Evolutionary conservation across 2,888 invertebrate genomes (phyloP).

Genomic region (Ennomos quercinarius): DNA sequence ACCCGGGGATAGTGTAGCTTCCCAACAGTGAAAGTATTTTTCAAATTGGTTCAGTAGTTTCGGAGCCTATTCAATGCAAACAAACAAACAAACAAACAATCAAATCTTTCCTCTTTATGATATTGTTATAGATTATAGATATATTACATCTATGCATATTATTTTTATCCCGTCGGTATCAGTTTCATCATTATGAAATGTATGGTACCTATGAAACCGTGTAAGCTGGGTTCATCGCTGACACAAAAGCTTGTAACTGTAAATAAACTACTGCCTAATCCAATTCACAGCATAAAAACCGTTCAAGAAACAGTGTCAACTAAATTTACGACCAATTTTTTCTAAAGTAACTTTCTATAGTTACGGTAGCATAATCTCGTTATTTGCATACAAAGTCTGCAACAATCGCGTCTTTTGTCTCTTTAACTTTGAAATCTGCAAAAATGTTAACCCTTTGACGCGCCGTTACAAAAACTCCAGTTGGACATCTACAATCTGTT

Average conservation of each 20-base stretch:
- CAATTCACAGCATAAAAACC: constrained; percentile 50
- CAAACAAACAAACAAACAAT: too few relatives aligned
- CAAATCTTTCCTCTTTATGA: too few relatives aligned
- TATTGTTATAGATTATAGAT: too few relatives aligned
- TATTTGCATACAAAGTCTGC: constrained; percentile 80
- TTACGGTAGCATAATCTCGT: constrained; percentile 80
- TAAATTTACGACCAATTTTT: constrained; percentile 54
- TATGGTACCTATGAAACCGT: too few relatives aligned
- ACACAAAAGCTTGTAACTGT: constrained; percentile 11
- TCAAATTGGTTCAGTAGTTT: too few relatives aligned
- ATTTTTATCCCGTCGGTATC: too few relatives aligned
- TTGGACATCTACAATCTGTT: constrained; percentile 45
- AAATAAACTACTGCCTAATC: constrained; percentile 59
- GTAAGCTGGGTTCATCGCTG: too few relatives aligned
- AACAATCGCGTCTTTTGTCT: constrained; percentile 70
- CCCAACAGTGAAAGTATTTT: too few relatives aligned
- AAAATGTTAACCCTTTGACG: constrained; percentile 74
- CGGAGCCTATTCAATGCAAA: too few relatives aligned
- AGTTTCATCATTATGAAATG: too few relatives aligned
- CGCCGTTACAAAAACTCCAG: constrained; percentile 63
- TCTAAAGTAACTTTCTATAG: constrained; percentile 56
- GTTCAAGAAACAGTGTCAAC: constrained; percentile 55
- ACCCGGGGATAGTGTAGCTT: too few relatives aligned
- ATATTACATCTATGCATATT: too few relatives aligned
- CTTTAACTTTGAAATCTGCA: constrained; percentile 53